phyloP scores from a whole-genome alignment of 2,888 invertebrate genomes.

The Cheilosia vulpina region DNA sequence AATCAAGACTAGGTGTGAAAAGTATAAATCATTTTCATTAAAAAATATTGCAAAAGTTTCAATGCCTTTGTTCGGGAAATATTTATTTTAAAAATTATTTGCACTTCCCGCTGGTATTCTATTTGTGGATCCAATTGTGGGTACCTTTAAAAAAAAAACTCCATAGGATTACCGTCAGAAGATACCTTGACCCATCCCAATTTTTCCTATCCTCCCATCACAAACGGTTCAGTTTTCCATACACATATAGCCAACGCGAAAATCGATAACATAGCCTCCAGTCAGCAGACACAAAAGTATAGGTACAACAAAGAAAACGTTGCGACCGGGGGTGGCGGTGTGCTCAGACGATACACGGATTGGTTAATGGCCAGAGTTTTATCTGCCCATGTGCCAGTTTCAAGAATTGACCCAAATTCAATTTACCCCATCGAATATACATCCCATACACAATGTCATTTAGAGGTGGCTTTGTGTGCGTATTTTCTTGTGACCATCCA shows the following conservation, averaged over 20 bases:
- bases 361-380: constrained; percentile 27
- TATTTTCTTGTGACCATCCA: constrained; percentile 33
- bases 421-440: constrained; percentile 45
- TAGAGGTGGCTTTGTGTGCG: not conserved
- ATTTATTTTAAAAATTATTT: not conserved
- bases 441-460: not conserved
- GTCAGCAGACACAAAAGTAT: constrained; percentile 23
- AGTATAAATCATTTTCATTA: constrained; percentile 14
- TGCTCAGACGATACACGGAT: constrained; percentile 18
- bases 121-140: constrained; percentile 2
- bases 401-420: constrained; percentile 67
- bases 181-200: constrained; percentile 52
- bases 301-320: constrained; percentile 27
- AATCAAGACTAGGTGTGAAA: not conserved
- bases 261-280: constrained; percentile 44
- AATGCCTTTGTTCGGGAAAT: not conserved
- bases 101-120: not conserved
- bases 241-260: constrained; percentile 13
- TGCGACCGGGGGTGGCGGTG: constrained; percentile 17
- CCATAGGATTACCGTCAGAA: constrained; percentile 11
- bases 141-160: not conserved
- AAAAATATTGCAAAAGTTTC: not conserved
- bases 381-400: constrained; percentile 64
- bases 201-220: not conserved
- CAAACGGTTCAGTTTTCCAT: constrained; percentile 5